Percentiles rank a stretch among this genome's conserved stretches.
Evolutionary conservation across 2,888 invertebrate genomes (phyloP).

Genomic region (Dolomedes plantarius): DNA sequence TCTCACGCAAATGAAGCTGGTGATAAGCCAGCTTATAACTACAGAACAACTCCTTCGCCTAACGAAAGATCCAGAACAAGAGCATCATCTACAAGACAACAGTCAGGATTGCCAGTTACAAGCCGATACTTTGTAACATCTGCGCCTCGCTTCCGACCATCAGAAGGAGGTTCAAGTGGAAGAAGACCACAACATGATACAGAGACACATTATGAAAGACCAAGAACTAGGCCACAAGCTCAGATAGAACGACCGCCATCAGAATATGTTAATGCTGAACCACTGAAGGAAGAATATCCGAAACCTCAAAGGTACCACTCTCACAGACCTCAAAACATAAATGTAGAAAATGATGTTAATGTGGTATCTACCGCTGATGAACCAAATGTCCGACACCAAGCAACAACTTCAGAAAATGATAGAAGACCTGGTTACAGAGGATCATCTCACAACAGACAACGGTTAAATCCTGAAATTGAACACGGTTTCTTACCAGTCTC

Average conservation of each 20-base stretch:
- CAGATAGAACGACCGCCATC: slow-evolving; percentile 47
- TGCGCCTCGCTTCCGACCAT: not conserved
- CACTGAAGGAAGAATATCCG: not conserved
- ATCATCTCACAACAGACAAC: not conserved
- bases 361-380: slow-evolving; percentile 27
- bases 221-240: slow-evolving; percentile 23
- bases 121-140: slow-evolving; percentile 5
- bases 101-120: not conserved
- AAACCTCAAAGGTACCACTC: slow-evolving; percentile 16
- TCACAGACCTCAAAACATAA: slow-evolving; percentile 21
- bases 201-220: slow-evolving; percentile 12
- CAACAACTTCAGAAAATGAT: not conserved
- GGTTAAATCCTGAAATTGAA: slow-evolving; percentile 10
- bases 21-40: not conserved
- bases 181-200: not conserved
- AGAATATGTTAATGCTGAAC: slow-evolving; percentile 4
- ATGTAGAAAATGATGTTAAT: slow-evolving; percentile 26
- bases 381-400: not conserved
- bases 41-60: not conserved
- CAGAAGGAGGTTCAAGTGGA: not conserved
- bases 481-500: slow-evolving; percentile 33
- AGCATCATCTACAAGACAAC: not conserved
- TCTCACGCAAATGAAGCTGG: not conserved
- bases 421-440: slow-evolving; percentile 23
- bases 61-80: slow-evolving; percentile 15